Evolutionary conservation across 2,113 vertebrate genomes (phyloP).

Genomic region (Thalassarche chlororhynchos): DNA sequence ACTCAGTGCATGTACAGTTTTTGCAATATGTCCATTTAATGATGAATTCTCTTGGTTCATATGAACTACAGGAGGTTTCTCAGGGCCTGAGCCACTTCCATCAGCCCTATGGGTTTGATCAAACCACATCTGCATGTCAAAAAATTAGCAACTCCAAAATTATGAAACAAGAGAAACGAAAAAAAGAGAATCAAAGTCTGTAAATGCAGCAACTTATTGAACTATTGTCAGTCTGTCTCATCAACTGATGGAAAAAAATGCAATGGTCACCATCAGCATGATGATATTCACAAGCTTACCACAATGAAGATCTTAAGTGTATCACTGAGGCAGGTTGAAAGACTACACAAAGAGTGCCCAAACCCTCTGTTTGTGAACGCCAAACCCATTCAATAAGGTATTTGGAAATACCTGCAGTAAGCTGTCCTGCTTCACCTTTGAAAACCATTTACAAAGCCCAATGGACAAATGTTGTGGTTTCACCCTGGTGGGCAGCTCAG

Average conservation of each 20-base stretch:
- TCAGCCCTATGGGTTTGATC: background rate
- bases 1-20: background rate
- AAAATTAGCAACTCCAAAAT: background rate
- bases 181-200: background rate
- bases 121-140: background rate
- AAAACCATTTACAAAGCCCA: background rate
- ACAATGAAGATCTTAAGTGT: background rate
- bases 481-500: background rate
- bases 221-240: background rate
- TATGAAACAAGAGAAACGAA: background rate
- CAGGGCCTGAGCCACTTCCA: background rate
- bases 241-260: background rate
- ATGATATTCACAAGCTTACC: background rate
- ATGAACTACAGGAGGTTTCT: background rate
- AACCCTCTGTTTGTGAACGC: background rate
- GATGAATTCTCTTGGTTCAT: background rate
- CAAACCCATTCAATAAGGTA: background rate
- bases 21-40: background rate
- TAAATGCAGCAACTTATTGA: background rate
- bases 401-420: background rate
- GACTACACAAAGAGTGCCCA: background rate
- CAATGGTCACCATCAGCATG: background rate
- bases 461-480: background rate
- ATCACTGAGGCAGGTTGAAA: background rate
- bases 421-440: background rate